phyloP scores from a whole-genome alignment of 2,113 vertebrate genomes.

The Ardeotis arabs region DNA sequence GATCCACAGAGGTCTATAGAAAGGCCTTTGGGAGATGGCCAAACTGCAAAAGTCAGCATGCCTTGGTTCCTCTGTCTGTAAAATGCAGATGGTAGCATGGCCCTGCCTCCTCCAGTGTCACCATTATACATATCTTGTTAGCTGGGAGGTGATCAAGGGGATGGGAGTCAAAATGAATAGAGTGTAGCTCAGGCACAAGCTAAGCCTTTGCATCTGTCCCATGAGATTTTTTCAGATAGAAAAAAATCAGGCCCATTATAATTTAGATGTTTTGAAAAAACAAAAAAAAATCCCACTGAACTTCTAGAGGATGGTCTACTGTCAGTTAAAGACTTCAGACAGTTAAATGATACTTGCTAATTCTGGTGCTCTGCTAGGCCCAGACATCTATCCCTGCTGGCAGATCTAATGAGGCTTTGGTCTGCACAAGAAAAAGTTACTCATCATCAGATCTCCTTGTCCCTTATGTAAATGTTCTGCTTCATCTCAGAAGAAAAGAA shows the following conservation, averaged over 20 bases:
- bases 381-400: slow-evolving; percentile 55
- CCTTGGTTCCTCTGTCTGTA: not conserved
- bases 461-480: slow-evolving; percentile 59
- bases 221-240: not conserved
- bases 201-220: not conserved
- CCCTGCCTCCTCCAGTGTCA: not conserved
- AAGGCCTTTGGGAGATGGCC: not conserved
- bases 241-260: not conserved
- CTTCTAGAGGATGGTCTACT: not conserved
- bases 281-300: not conserved
- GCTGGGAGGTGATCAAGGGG: not conserved
- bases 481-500: slow-evolving; percentile 5
- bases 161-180: not conserved
- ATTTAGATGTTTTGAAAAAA: not conserved
- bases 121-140: not conserved
- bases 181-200: not conserved
- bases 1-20: not conserved
- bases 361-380: slow-evolving; percentile 41
- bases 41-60: not conserved
- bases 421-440: slow-evolving; percentile 56
- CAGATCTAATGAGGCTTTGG: slow-evolving; percentile 63
- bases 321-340: slow-evolving; percentile 27
- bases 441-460: slow-evolving; percentile 51
- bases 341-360: slow-evolving; percentile 63
- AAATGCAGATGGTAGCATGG: not conserved